phyloP scores from a whole-genome alignment of 2,797 vertebrate species.

The Sebastes glaucus region DNA sequence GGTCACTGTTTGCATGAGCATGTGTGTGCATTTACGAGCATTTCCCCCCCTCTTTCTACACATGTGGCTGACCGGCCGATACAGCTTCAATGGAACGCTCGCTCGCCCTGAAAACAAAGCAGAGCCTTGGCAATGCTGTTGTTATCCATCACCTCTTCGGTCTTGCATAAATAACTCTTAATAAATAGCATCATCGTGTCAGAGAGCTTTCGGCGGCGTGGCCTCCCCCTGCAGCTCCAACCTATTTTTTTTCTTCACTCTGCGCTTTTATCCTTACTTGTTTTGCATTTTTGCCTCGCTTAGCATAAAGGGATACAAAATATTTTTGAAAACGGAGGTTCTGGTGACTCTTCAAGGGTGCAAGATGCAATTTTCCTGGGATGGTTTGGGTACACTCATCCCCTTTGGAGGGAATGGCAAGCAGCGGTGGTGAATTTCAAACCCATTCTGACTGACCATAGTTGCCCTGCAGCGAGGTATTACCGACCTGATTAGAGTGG shows the following conservation, averaged over 20 bases:
- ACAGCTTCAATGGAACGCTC: conserved; percentile 53
- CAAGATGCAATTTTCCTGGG: conserved; percentile 35
- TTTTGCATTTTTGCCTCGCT: conserved; percentile 72
- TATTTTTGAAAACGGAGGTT: conserved; percentile 49
- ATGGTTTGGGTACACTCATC: conserved; percentile 35
- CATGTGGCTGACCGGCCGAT: conserved; percentile 42
- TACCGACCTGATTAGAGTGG: conserved; percentile 55
- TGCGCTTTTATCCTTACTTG: conserved; percentile 66
- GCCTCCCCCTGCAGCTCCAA: conserved; percentile 61
- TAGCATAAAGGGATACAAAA: conserved; percentile 62
- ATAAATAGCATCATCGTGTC: conserved; percentile 77
- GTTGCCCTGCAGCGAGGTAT: conserved; percentile 50
- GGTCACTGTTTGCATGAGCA: neutral
- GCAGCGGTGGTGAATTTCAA: conserved; percentile 45
- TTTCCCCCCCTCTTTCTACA: conserved; percentile 3
- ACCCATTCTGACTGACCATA: conserved; percentile 28
- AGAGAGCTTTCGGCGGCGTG: conserved; percentile 71
- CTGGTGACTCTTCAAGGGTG: conserved; percentile 54
- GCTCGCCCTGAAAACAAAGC: conserved; percentile 73
- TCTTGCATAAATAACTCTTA: conserved; percentile 80
- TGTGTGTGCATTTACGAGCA: neutral
- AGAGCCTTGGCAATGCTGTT: conserved; percentile 70
- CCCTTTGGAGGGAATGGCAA: conserved; percentile 9
- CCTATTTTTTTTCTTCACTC: conserved; percentile 53
- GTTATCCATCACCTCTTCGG: conserved; percentile 79